Evolutionary conservation across 2,888 invertebrate species (phyloP).

Genomic region (Coenonympha glycerion): DNA sequence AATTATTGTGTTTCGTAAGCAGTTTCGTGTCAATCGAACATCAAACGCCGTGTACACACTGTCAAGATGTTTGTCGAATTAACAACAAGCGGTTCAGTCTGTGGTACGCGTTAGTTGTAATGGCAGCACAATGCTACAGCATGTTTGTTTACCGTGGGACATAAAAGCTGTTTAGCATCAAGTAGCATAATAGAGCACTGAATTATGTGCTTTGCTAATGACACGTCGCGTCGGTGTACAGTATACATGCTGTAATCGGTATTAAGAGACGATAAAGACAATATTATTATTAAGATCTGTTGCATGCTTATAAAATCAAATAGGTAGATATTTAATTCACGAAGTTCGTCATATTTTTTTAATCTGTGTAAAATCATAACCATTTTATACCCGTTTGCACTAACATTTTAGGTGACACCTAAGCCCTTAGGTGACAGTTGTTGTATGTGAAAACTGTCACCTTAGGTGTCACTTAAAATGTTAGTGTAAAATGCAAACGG

Average conservation of each 20-base stretch:
- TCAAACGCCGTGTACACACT: conserved; percentile 36
- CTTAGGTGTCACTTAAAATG: too few species aligned
- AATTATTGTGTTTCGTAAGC: conserved; percentile 71
- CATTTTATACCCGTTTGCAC: too few species aligned
- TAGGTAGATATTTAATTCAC: too few species aligned
- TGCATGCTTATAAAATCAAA: too few species aligned
- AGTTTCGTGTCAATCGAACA: conserved; percentile 65
- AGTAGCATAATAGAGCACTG: conserved; percentile 16
- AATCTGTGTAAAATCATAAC: too few species aligned
- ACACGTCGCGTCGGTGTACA: too few species aligned
- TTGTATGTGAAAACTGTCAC: too few species aligned
- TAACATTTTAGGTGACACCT: too few species aligned
- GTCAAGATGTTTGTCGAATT: conserved; percentile 24
- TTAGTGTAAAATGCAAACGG: too few species aligned
- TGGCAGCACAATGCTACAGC: conserved; percentile 20
- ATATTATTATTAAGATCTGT: background rate
- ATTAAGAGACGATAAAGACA: background rate
- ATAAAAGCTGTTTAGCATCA: conserved; percentile 21
- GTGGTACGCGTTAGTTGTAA: conserved; percentile 19
- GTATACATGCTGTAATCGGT: background rate
- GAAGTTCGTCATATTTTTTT: too few species aligned
- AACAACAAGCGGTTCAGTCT: conserved; percentile 8
- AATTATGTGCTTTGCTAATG: conserved; percentile 15
- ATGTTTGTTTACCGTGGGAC: conserved; percentile 25
- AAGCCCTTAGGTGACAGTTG: too few species aligned